These are phyloP conservation scores for Hymenopus coronatus DNA, from an alignment of 2,888 invertebrate genomes.

Conservation along the genomic window DNA sequence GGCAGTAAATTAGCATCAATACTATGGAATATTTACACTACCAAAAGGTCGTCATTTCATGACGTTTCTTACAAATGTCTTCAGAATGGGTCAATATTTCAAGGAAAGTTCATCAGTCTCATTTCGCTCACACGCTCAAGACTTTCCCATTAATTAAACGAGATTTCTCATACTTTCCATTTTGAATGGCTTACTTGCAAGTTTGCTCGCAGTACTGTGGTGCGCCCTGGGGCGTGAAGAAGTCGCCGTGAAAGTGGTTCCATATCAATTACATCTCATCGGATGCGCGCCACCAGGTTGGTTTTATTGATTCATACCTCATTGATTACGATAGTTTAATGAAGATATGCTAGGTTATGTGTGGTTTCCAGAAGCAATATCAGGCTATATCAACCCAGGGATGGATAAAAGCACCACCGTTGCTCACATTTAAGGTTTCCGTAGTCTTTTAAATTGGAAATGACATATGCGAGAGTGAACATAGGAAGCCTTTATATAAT, in stretches of 20 bases:
- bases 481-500: too few species aligned
- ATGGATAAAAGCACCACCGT: too few species aligned
- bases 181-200: not conserved
- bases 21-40: not conserved
- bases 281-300: not conserved
- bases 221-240: not conserved
- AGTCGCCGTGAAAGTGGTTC: not conserved
- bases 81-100: not conserved
- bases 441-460: too few species aligned
- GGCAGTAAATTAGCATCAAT: not conserved
- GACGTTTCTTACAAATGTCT: too few species aligned
- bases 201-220: not conserved
- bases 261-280: not conserved
- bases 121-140: not conserved
- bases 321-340: not conserved
- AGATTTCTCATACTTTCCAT: conserved; percentile 9
- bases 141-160: conserved; percentile 10
- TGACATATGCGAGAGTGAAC: too few species aligned
- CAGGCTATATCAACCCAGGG: too few species aligned
- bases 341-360: not conserved
- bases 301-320: not conserved
- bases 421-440: too few species aligned
- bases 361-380: too few species aligned
- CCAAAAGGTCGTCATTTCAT: too few species aligned
- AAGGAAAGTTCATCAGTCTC: not conserved